Conservation (phyloP, 2,888 invertebrate genomes). For the Cheilosia pagana region DNA sequence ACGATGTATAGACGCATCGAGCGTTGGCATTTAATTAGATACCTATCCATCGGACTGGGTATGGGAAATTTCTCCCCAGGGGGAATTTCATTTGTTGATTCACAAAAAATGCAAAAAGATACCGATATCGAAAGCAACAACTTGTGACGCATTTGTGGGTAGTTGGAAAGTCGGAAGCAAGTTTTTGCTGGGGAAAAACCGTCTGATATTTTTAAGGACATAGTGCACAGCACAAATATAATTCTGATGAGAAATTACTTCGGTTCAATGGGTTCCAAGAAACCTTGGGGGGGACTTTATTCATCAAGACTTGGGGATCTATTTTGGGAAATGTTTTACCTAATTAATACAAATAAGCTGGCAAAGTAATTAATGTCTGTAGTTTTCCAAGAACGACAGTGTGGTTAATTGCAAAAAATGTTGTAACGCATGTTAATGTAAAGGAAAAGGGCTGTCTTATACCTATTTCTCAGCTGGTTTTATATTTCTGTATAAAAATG, state of each 20-base stretch:
- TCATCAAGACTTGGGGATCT: neutral
- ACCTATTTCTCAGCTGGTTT: no score
- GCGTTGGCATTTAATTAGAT: conserved; percentile 41
- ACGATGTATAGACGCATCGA: neutral
- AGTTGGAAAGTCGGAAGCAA: conserved; percentile 1
- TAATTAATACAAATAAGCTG: no score
- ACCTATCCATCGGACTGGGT: conserved; percentile 12
- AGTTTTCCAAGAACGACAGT: no score
- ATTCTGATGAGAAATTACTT: neutral
- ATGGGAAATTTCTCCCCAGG: conserved; percentile 31
- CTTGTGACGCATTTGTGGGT: conserved; percentile 10
- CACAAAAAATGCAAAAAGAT: neutral
- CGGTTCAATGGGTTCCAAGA: neutral
- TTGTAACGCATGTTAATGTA: no score
- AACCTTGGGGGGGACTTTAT: neutral
- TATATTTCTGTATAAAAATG: no score
- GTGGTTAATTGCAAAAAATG: no score
- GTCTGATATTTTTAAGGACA: conserved; percentile 21
- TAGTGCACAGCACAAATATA: neutral
- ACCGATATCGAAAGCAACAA: neutral
- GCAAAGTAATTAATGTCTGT: no score
- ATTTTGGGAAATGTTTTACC: no score
- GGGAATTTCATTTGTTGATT: conserved; percentile 33
- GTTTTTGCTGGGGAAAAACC: conserved; percentile 8
- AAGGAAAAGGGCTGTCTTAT: no score